Evolutionary conservation across 2,888 invertebrate genomes (phyloP), one percentile per base, ranked within the genome.

Genomic region (Tachystola acroxantha): DNA sequence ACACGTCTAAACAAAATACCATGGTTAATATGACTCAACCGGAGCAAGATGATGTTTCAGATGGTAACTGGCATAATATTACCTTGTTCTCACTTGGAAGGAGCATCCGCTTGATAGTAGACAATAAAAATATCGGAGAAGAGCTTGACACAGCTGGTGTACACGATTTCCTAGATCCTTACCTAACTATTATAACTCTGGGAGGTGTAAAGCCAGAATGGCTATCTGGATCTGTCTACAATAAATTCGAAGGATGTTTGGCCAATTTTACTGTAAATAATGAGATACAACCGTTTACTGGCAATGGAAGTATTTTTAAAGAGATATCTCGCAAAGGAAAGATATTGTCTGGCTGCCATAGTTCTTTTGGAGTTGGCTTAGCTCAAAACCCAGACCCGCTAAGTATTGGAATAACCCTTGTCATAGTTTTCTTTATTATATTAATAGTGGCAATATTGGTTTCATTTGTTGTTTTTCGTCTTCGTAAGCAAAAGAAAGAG

Each of bases 351-450:
- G 95, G 95, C 10, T 97, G 97, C 64, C 90, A 90, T 42, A 93
- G 92, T 34, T 90, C 91, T 3, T 89, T 93, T 39, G 94, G 94
- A 13, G 90, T 93, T 24, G 94, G 94, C 14, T 90, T 93, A 1
- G 91, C 93, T 0, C 91, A 94, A 48, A 92, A 93, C 3, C 92
- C 96, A 2, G 95, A 96, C 79, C 96, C 96, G 0, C 84, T 98
- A 6, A 96, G 95, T 59, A 96, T 97, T 43, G 98, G 97, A 36
- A 94, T 98, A 40, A 97, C 97, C 1, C 86, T 98, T 20, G 96
- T 98, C 11, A 96, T 97, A 45, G 95, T 96, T 13, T 97, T 98
- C 87, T 97, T 98, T 64, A 93, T 96, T 4, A 94, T 97, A 41
- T 82, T 97, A 9, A 89, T 97, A 34, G 93, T 97, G 7, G 96